Percentiles rank a stretch among this genome's conserved stretches.
These are phyloP conservation scores for Rosalia funebris DNA, from an alignment of 2,888 invertebrate species.

Conservation along the genomic window DNA sequence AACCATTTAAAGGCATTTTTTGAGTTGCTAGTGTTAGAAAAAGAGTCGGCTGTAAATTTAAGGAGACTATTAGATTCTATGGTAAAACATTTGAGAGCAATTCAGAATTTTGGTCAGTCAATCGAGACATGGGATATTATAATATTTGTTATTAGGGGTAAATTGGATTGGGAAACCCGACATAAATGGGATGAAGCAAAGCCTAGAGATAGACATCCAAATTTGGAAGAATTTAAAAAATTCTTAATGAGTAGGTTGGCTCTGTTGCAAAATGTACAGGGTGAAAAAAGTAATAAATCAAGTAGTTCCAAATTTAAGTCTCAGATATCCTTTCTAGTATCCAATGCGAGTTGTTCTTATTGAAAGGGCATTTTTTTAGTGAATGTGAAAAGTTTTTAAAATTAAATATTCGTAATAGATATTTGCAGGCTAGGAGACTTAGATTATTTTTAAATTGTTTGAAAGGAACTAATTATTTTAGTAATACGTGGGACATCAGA, in stretches of 20 bases:
- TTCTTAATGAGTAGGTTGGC: conserved; percentile 6
- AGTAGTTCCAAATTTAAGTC: background rate
- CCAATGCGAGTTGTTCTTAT: background rate
- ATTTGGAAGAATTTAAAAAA: conserved; percentile 21
- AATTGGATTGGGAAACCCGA: too few relatives aligned
- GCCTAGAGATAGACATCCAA: conserved; percentile 5
- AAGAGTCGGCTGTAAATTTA: conserved; percentile 21
- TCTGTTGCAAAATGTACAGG: conserved; percentile 5
- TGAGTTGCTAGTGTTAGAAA: conserved; percentile 10
- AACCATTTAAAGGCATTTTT: conserved; percentile 36
- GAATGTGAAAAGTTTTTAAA: conserved; percentile 17
- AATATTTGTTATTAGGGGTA: conserved; percentile 31
- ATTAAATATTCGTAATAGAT: conserved; percentile 5
- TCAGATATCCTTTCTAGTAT: background rate
- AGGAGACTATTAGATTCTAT: conserved; percentile 26
- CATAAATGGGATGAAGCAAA: conserved; percentile 24
- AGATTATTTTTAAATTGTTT: too few relatives aligned
- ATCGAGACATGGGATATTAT: conserved; percentile 35
- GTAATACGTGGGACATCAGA: background rate
- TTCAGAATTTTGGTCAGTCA: conserved; percentile 29
- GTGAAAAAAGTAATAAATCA: conserved; percentile 8
- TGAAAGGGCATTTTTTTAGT: conserved; percentile 6
- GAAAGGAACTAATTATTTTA: too few relatives aligned
- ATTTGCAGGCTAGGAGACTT: too few relatives aligned
- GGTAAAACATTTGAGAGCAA: conserved; percentile 30